Evolutionary conservation across 2,888 invertebrate species (phyloP).

Genomic region (Melikaiella ostensackeni): DNA sequence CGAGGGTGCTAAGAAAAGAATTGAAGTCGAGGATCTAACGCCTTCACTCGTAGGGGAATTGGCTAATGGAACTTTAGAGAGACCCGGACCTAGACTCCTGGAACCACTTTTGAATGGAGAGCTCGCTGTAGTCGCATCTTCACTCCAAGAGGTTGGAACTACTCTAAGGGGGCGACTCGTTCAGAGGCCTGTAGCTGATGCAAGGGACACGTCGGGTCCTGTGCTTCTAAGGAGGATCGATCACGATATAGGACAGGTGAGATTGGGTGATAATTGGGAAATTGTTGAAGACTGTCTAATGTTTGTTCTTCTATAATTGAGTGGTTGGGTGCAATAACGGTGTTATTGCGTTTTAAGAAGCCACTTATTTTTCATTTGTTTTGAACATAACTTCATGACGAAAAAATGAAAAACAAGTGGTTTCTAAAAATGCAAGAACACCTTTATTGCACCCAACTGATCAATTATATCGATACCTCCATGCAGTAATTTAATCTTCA

Average conservation of each 20-base stretch:
- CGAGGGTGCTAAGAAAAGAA: slow-evolving; percentile 84
- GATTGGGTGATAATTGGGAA: background rate
- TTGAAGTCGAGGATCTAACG: slow-evolving; percentile 86
- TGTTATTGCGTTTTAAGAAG: too few relatives aligned
- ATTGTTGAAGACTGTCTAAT: background rate
- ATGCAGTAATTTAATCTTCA: too few relatives aligned
- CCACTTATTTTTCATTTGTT: too few relatives aligned
- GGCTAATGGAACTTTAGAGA: slow-evolving; percentile 87
- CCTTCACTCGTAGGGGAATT: slow-evolving; percentile 81
- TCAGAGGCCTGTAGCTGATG: slow-evolving; percentile 86
- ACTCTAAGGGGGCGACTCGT: slow-evolving; percentile 84
- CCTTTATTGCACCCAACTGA: too few relatives aligned
- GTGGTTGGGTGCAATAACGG: too few relatives aligned
- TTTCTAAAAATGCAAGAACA: too few relatives aligned
- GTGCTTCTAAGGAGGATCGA: slow-evolving; percentile 81
- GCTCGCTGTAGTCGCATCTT: slow-evolving; percentile 85
- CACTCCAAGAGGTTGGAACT: slow-evolving; percentile 77
- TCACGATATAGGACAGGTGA: slow-evolving; percentile 23
- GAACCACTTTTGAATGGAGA: slow-evolving; percentile 91
- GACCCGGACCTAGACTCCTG: slow-evolving; percentile 88
- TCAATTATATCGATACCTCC: too few relatives aligned
- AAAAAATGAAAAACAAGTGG: too few relatives aligned
- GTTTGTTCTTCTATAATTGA: background rate
- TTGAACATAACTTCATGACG: too few relatives aligned
- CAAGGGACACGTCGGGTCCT: slow-evolving; percentile 84